These are phyloP conservation scores for Crepidodera aurea DNA, from an alignment of 2,888 invertebrate species.

Conservation along the genomic window DNA sequence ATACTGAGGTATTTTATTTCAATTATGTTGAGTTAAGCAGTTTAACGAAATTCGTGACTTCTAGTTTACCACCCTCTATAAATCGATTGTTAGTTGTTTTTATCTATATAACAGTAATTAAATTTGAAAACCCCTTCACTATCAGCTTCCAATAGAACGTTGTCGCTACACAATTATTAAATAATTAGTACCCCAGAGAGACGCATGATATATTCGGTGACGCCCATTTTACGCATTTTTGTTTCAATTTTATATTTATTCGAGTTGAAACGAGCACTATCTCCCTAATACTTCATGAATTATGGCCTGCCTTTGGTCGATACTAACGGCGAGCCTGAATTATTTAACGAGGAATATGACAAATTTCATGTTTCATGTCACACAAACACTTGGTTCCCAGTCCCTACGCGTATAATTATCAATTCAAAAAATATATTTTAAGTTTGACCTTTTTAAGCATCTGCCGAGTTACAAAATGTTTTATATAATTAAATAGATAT, in stretches of 20 bases:
- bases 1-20: too few relatives aligned
- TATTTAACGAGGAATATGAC: conserved; percentile 49
- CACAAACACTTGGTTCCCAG: conserved; percentile 26
- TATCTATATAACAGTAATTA: conserved; percentile 16
- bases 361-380: conserved; percentile 42
- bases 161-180: conserved; percentile 50
- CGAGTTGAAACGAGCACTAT: conserved; percentile 48
- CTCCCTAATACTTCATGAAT: conserved; percentile 52
- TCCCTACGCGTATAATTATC: not conserved
- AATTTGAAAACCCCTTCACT: conserved; percentile 25
- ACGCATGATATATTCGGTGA: conserved; percentile 52
- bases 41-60: too few relatives aligned
- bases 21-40: too few relatives aligned
- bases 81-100: not conserved
- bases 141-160: conserved; percentile 41
- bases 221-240: conserved; percentile 56
- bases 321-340: conserved; percentile 48
- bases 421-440: conserved; percentile 4
- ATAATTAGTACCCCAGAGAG: conserved; percentile 55
- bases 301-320: conserved; percentile 52
- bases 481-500: too few relatives aligned
- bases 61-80: not conserved
- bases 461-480: too few relatives aligned
- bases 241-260: conserved; percentile 57
- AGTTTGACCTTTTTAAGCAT: not conserved